These are phyloP conservation scores for Remorina albescens DNA, from an alignment of 2,797 vertebrate species.

Conservation along the genomic window DNA sequence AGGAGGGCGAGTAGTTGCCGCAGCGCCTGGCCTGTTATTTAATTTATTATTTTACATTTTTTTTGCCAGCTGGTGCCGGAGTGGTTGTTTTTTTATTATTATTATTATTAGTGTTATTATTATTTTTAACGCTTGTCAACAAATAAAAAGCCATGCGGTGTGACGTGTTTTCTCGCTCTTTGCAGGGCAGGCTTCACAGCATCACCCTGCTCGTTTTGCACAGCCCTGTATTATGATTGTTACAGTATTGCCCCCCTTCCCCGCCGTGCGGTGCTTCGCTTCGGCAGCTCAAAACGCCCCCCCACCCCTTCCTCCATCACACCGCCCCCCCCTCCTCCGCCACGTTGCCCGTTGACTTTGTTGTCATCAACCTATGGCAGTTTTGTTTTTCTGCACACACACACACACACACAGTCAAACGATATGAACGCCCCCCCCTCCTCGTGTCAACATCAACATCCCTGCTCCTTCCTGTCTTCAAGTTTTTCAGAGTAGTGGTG, in stretches of 20 bases:
- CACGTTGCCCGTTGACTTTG: slow-evolving; percentile 49
- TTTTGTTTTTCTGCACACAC: slow-evolving; percentile 2
- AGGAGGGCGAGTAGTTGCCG: slow-evolving; percentile 54
- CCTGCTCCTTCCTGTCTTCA: slow-evolving; percentile 29
- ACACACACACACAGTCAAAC: not conserved
- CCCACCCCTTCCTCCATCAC: no score
- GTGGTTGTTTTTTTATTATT: no score
- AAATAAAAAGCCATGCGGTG: slow-evolving; percentile 78
- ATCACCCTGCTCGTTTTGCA: slow-evolving; percentile 69
- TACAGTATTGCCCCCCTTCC: slow-evolving; percentile 45
- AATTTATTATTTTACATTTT: no score
- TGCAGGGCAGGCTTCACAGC: slow-evolving; percentile 63
- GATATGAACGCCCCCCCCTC: slow-evolving; percentile 1
- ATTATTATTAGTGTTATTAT: no score
- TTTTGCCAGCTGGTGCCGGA: slow-evolving; percentile 45
- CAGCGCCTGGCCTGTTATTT: slow-evolving; percentile 38
- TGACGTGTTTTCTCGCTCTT: slow-evolving; percentile 76
- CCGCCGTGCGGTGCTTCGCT: slow-evolving; percentile 38
- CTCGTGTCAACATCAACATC: slow-evolving; percentile 60
- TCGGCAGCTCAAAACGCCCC: no score
- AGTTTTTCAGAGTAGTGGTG: slow-evolving; percentile 62
- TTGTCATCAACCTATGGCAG: slow-evolving; percentile 20
- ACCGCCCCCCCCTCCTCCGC: no score
- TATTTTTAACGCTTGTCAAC: slow-evolving; percentile 76
- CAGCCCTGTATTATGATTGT: slow-evolving; percentile 58